Percentiles rank a stretch among this genome's conserved stretches.
phyloP scores from a whole-genome alignment of 2,797 vertebrate species.

The Iguana delicatissima region DNA sequence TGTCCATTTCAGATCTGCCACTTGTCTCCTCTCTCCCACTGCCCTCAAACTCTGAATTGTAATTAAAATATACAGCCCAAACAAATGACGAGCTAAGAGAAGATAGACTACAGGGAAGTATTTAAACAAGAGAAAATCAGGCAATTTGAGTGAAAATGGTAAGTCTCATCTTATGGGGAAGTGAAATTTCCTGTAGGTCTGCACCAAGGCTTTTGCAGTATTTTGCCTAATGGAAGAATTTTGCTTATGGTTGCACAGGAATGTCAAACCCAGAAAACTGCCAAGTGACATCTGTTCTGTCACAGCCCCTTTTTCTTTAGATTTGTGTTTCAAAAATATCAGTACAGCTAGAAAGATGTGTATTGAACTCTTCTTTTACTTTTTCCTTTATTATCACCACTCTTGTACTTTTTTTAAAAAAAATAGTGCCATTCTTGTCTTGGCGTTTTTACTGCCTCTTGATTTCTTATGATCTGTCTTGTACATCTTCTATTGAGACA shows the following conservation, averaged over 20 bases:
- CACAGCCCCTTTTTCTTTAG: not conserved
- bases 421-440: not conserved
- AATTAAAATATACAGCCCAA: not conserved
- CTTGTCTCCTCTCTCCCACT: not conserved
- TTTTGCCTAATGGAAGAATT: constrained; percentile 12
- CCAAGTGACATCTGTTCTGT: constrained; percentile 23
- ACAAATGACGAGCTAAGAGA: too few relatives aligned
- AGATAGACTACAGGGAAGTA: not conserved
- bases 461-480: not conserved
- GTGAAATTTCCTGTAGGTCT: not conserved
- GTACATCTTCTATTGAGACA: not conserved
- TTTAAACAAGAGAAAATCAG: not conserved
- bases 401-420: not conserved
- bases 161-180: not conserved
- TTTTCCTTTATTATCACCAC: not conserved
- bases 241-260: not conserved
- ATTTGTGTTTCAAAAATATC: not conserved
- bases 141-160: not conserved
- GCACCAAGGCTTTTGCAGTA: not conserved
- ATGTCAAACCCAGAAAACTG: constrained; percentile 5
- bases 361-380: not conserved
- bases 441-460: not conserved
- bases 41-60: too few relatives aligned
- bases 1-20: not conserved
- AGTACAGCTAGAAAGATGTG: not conserved